Conservation (phyloP, 1,140 invertebrate species). For the Tetragonula clypearis region DNA sequence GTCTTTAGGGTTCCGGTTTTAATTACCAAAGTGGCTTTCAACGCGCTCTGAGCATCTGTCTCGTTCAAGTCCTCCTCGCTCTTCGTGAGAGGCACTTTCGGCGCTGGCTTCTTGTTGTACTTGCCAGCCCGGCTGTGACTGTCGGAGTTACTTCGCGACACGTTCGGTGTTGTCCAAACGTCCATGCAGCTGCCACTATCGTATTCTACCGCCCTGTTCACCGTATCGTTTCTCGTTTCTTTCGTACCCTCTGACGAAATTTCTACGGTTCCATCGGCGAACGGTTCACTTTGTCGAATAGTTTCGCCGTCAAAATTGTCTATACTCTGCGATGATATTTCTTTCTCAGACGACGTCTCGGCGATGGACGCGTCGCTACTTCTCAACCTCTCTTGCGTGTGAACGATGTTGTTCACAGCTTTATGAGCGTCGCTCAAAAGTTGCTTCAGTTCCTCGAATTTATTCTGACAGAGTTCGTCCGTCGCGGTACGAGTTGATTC, state of each 20-base stretch:
- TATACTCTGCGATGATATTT: too few relatives aligned
- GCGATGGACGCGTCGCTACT: background rate
- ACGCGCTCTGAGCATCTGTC: conserved; percentile 60
- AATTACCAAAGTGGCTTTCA: conserved; percentile 77
- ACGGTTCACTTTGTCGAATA: too few relatives aligned
- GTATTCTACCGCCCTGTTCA: background rate
- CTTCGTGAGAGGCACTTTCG: conserved; percentile 64
- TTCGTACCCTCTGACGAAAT: background rate
- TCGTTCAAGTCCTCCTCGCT: conserved; percentile 53
- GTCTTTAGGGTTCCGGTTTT: conserved; percentile 76
- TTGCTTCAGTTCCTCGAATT: conserved; percentile 73
- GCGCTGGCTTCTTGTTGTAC: conserved; percentile 79
- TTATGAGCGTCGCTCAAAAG: conserved; percentile 70
- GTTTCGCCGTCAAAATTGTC: too few relatives aligned
- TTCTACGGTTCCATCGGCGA: too few relatives aligned
- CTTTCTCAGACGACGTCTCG: background rate
- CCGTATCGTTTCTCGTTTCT: background rate
- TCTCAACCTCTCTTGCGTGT: conserved; percentile 63
- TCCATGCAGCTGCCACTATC: conserved; percentile 19
- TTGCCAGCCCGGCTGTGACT: conserved; percentile 73
- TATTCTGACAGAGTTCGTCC: conserved; percentile 69
- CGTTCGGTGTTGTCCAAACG: conserved; percentile 49
- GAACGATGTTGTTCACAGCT: conserved; percentile 68
- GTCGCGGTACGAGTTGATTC: conserved; percentile 21
- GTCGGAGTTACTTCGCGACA: conserved; percentile 66